These are phyloP conservation scores for Aurelia sp. DNA, from an alignment of 30 jellyfish, hydroid and myxozoan genomes.

Conservation along the genomic window DNA sequence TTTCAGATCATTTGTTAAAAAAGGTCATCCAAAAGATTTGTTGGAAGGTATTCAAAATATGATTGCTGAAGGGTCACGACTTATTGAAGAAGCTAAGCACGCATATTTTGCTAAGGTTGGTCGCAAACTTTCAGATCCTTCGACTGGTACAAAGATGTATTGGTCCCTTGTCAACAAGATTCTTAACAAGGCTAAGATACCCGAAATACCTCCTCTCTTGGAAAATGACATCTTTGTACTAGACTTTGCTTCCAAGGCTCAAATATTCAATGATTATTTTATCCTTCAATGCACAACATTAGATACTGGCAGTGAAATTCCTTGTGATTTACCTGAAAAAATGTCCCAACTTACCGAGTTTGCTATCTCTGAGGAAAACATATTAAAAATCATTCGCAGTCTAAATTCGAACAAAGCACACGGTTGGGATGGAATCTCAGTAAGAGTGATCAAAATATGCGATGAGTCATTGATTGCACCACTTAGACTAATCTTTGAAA, in stretches of 20 bases:
- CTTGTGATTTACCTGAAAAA: no score
- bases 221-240: conserved; percentile 17
- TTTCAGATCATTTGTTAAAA: conserved; percentile 24
- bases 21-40: conserved; percentile 33
- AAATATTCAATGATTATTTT: conserved; percentile 32
- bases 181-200: conserved; percentile 19
- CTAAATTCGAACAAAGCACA: conserved; percentile 29
- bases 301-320: no score
- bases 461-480: background rate
- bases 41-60: conserved; percentile 28
- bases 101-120: conserved; percentile 33
- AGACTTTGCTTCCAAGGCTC: conserved; percentile 50
- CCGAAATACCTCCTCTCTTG: conserved; percentile 51
- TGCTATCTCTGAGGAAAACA: background rate
- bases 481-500: conserved; percentile 1
- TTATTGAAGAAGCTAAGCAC: conserved; percentile 40
- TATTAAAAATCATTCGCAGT: background rate
- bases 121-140: conserved; percentile 23
- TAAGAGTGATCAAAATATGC: conserved; percentile 20
- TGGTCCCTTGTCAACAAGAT: conserved; percentile 41
- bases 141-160: conserved; percentile 41
- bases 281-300: no score
- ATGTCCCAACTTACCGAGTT: no score
- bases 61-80: background rate
- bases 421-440: conserved; percentile 37